Evolutionary conservation across 2,797 vertebrate species (phyloP), one percentile per base, ranked within the genome.

Genomic region (Hypotaenidia okinawae): DNA sequence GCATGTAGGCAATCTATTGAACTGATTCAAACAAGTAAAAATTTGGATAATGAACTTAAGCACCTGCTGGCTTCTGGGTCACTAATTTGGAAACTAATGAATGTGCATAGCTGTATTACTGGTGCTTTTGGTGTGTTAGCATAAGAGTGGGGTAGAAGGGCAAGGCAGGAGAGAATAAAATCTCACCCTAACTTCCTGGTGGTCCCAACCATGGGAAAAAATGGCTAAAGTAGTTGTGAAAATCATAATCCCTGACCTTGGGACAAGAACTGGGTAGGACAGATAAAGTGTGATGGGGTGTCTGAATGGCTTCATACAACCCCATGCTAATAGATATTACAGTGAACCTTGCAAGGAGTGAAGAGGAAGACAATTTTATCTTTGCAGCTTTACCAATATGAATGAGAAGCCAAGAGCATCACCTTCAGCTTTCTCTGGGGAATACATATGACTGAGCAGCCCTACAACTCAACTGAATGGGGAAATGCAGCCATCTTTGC

Each of bases 281-380:
- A 63, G 0, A 1, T 58, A 27, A 0, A 2, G 19, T 47, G 13
- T 13, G 35, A 22, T 9, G 6, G 6, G 2, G 13, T 47, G 13
- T n/a, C 51, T 75, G 75, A 52, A 69, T 16, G 18, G 12, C 35
- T 33, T 62, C 45, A 61, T 49, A 30, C 11, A 80, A 17, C 8
- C 32, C 39, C 13, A 30, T 13, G 28, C 8, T 39, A 43, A 55
- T 2, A 70, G 28, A 13, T 33, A 23, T 24, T 70, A 28, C 8
- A 80, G 15, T 35, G 63, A 67, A 7, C 15, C 13, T 70, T 59
- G 21, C 35, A 43, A 66, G 32, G 58, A 80, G 19, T 33, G 39
- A 66, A 85, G 12, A 43, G 21, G 47, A 67, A 72, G 52, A 11
- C 6, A 25, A 1, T 1, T 4, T 63, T 73, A 51, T 52, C 6